Base-by-base conservation (phyloP, 2,113 vertebrate genomes). In the Corvus moneduloides region DNA sequence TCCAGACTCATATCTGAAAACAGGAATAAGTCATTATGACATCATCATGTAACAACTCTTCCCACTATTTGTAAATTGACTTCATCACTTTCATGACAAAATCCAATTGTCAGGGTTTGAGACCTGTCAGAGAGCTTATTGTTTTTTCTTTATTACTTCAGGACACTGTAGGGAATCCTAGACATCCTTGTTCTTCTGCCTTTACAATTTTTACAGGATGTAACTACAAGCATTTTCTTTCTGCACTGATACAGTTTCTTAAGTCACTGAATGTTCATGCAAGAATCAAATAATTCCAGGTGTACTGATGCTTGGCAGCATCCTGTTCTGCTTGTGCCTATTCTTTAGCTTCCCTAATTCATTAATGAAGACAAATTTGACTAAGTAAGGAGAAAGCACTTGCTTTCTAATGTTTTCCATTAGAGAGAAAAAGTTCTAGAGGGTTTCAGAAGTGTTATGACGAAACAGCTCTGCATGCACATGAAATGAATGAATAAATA, bases 231-330 rank as follows among this genome's bases (percentile, higher is more conserved):
- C 28, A 44, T 13, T 73, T 16, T 49, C 30, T 68, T 26, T 82
- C 26, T 5, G 7, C n/a, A 71, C 1, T 0, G 85, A 68, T 19
- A 63, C 3, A 2, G 1, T 11, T 71, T 69, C 41, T 9, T 62
- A 89, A 78, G n/a, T 49, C 84, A 66, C 46, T 58, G 41, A 64
- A 61, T 48, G 37, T 74, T 77, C 28, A 26, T 11, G 30, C 24
- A 63, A 26, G 30, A 78, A 68, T 20, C 12, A 56, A 63, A 0
- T 43, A 55, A 88, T 13, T 87, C 24, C 56, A 91, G 10, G 27
- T 51, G 32, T 41, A 12, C 33, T 51, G 27, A 80, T 59, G 12
- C 30, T 49, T 22, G 9, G 66, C 43, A 77, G n/a, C 39, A 68
- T 37, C n/a, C 28, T 2, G 0, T 64, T 21, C 49, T 76, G 72